Conservation (phyloP, 2,888 invertebrate species). For the Diadromus collaris region DNA sequence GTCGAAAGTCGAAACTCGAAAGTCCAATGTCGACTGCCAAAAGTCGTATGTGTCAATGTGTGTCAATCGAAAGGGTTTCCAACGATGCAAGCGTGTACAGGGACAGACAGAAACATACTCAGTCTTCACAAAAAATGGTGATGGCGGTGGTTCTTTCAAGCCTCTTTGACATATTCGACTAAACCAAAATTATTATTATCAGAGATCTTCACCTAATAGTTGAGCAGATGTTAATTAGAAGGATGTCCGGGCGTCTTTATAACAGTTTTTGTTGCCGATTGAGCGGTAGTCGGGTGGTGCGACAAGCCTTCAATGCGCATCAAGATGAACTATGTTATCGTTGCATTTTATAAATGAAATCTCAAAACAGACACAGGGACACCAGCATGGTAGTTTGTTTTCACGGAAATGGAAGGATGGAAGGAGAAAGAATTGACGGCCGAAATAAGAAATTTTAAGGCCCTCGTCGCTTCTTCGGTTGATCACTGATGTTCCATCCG, state of each 20-base stretch:
- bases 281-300: no score
- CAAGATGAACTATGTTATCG: background rate
- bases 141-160: background rate
- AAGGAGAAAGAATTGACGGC: slow-evolving; percentile 28
- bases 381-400: background rate
- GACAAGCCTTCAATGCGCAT: background rate
- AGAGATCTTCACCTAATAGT: background rate
- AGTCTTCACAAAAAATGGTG: background rate
- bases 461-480: slow-evolving; percentile 4
- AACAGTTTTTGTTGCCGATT: no score
- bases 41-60: slow-evolving; percentile 44
- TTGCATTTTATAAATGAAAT: slow-evolving; percentile 1
- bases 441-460: slow-evolving; percentile 39
- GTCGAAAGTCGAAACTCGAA: no score
- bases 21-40: no score
- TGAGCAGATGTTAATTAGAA: background rate
- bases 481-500: slow-evolving; percentile 17
- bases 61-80: slow-evolving; percentile 34
- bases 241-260: no score
- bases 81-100: slow-evolving; percentile 7
- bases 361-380: background rate
- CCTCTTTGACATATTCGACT: background rate
- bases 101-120: background rate
- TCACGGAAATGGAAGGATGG: slow-evolving; percentile 1
- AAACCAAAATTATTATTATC: background rate